Evolutionary conservation across 2,113 vertebrate species (phyloP).

Genomic region (Microcebus griseorufus): DNA sequence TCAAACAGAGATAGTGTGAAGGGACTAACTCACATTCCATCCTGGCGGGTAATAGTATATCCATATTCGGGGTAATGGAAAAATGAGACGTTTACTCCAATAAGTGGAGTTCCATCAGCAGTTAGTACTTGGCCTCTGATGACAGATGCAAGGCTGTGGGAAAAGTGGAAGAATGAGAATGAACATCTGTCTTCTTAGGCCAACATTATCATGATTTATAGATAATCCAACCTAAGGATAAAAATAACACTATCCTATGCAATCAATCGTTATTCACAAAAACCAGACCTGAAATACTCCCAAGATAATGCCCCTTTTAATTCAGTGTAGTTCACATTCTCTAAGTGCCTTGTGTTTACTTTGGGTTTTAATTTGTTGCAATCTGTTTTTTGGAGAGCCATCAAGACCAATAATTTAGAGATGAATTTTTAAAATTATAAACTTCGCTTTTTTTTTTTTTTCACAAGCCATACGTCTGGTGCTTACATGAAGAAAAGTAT

Average conservation of each 20-base stretch:
- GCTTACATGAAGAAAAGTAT: conserved; percentile 79
- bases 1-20: not conserved
- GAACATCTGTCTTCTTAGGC: conserved; percentile 18
- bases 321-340: conserved; percentile 77
- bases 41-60: conserved; percentile 96
- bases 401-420: conserved; percentile 78
- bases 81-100: conserved; percentile 99
- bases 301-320: conserved; percentile 73
- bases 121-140: conserved; percentile 98
- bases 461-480: conserved; percentile 74
- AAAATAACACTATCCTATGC: conserved; percentile 48
- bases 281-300: conserved; percentile 65
- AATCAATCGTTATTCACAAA: conserved; percentile 74
- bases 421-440: conserved; percentile 77
- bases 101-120: conserved; percentile 96
- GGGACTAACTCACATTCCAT: conserved; percentile 94
- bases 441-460: conserved; percentile 49
- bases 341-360: conserved; percentile 70
- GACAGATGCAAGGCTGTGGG: conserved; percentile 93
- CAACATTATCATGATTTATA: conserved; percentile 63
- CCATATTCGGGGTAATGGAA: conserved; percentile 95
- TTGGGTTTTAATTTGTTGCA: conserved; percentile 65
- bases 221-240: conserved; percentile 61
- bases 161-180: conserved; percentile 76
- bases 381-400: conserved; percentile 64